Evolutionary conservation across 2,797 vertebrate genomes (phyloP), one percentile per base, ranked within the genome.

Genomic region (Naso thynnoides): DNA sequence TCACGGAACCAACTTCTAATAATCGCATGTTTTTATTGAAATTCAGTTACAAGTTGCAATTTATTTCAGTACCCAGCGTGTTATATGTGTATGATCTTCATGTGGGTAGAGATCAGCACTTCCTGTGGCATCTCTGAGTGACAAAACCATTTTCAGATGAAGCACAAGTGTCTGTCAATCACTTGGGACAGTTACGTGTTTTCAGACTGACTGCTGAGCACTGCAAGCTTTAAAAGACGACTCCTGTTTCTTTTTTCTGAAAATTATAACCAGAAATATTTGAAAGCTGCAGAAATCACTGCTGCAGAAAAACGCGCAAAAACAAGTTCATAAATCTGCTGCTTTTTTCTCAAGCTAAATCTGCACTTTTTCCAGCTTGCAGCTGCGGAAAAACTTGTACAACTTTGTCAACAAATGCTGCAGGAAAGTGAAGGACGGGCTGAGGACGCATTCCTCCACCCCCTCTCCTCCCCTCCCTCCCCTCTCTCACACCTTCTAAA

Each of bases 121-220:
- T 72, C 65, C 8, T 29, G 61, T 48, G 33, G 27, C 65, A 39
- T 27, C 60, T 31, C 41, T 50, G 71, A 62, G 31, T 41, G 77
- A 71, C 67, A 68, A 7, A 52, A 36, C 41, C 45, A 42, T 76
- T 73, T 81, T 52, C 66, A 61, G 49, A 24, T 23, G 15, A 16
- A 55, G n/a, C 87, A 81, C 78, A 82, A 60, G 88, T 29, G 70
- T 73, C 79, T 77, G 80, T 82, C 88, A 76, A 54, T 90, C 84
- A 89, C 27, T 24, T 13, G 11, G 36, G 38, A 39, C 39, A n/a
- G 58, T 2, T 0, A 29, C 0, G 58, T 21, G 78, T 76, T 76
- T 66, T 57, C 67, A 59, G 19, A 49, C 66, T 15, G 1, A 26
- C 42, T 10, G 21, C 36, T 5, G 41, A 6, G 18, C 44, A 4